Evolutionary conservation across 2,797 vertebrate species (phyloP).

Genomic region (Calcarius lapponicus): DNA sequence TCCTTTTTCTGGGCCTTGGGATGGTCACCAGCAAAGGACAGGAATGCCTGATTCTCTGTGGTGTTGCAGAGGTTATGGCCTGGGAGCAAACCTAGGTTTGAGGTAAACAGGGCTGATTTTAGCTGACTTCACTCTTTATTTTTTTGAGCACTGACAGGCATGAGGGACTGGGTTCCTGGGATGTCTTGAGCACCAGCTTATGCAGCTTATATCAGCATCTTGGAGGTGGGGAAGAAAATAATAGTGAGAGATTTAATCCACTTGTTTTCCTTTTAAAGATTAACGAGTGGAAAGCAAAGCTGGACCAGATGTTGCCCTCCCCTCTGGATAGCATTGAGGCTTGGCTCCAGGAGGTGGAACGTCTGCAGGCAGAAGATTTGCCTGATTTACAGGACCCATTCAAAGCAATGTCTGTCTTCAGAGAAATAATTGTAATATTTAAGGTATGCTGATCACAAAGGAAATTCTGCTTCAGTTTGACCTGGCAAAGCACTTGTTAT

Average conservation of each 20-base stretch:
- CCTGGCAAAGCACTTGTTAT: constrained; percentile 1
- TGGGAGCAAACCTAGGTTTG: not conserved
- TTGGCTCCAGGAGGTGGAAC: constrained; percentile 86
- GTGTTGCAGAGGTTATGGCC: not conserved
- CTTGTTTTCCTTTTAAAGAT: constrained; percentile 75
- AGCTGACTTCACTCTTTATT: not conserved
- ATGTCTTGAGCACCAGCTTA: not conserved
- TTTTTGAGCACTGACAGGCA: not conserved
- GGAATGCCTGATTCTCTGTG: not conserved
- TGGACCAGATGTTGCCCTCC: constrained; percentile 83
- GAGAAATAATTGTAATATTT: constrained; percentile 81
- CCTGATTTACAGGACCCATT: constrained; percentile 77
- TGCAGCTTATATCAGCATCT: not conserved
- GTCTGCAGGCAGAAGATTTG: constrained; percentile 76
- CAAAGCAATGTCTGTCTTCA: constrained; percentile 75
- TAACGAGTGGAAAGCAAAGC: constrained; percentile 77
- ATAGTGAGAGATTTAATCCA: not conserved
- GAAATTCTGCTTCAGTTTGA: not conserved
- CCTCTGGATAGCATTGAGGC: constrained; percentile 80
- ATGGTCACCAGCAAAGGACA: not conserved
- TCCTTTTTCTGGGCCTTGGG: not conserved
- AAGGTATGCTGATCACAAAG: constrained; percentile 78
- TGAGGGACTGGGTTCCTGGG: not conserved
- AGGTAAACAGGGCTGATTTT: not conserved
- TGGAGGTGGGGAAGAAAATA: not conserved